Evolutionary conservation across 2,797 vertebrate species (phyloP), one percentile per base, ranked within the genome.

Genomic region (Diglossa cyanea): DNA sequence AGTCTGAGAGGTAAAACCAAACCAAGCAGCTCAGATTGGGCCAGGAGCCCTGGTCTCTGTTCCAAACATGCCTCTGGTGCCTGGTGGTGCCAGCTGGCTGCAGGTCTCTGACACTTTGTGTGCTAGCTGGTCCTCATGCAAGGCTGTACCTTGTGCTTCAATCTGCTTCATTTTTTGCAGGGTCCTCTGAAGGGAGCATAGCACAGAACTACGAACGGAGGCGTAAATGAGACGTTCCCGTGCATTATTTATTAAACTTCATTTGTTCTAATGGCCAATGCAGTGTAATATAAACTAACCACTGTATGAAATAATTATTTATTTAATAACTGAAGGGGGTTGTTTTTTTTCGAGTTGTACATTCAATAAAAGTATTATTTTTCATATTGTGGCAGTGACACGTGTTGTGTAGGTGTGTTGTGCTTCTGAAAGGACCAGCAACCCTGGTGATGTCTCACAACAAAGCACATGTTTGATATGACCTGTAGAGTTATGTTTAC

Each of bases 311-410:
- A 97, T 95, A 96, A 92, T 95, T 97, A 98, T 98, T 98, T 98
- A 98, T 98, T 98, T 98, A 97, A 97, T 79, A 96, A 83, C 88
- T 39, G 23, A 93, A 79, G 92, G 61, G 57, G 31, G n/a, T 70
- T 47, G 11, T 44, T 86, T 88, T 97, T 97, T 96, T 96, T 44
- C 19, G 79, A 96, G 96, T 97, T 96, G 91, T 95, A 97, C 96
- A 90, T 95, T 97, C 80, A 98, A 96, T 97, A 96, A 97, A 97
- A 93, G 88, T 39, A 95, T 97, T 98, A 97, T 98, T 98, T 98
- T 98, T 98, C 97, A 97, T 97, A 97, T 97, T 83, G 97, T 98
- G 97, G 96, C 94, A 97, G 95, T 37, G 95, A 92, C 93, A 95
- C 13, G 6, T 96, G 71, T 96, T 96, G 95, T 96, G 80, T 96